Evolutionary conservation across 2,888 invertebrate species (phyloP), one percentile per base, ranked within the genome.

Genomic region (Sphaeridia pumilis): DNA sequence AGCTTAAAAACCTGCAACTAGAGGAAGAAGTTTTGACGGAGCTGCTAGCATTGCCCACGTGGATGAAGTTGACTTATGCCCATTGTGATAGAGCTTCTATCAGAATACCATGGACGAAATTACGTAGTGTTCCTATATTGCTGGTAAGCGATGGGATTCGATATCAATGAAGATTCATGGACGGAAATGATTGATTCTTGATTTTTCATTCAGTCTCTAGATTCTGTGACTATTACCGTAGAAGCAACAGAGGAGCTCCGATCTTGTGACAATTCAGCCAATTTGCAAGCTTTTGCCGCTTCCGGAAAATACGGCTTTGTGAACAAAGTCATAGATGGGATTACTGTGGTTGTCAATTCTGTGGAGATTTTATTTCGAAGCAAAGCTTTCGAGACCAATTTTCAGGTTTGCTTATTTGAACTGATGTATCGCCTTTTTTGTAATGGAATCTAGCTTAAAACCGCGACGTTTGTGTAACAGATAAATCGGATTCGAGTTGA

Each of bases 301-400:
- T 76, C 79, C 58, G 74, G 77, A 38, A 85, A 84, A 73, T 92
- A 92, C 68, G 83, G 87, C 66, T 89, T 86, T 71, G 84, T 85
- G 55, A 85, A 90, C 69, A 83, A 92, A 78, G 90, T 97, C 56
- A 88, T 97, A 67, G 98, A 98, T 75, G 97, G 97, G 55, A 94
- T 98, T 69, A 93, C 89, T 42, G 82, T 98, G 61, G 82, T 84
- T 69, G 90, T 98, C 62, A 97, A 97, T 72, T 87, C 87, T 53
- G 92, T 97, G 55, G 83, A 85, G 70, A 82, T 98, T 67, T 85
- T 86, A 67, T 95, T 98, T 74, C 84, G 81, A 66, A 94, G 95
- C 71, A 87, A 87, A 65, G 89, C 90, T 51, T 98, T 98, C 74
- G 84, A 86, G 66, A 93, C 95, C 57, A 87, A 89, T 67, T 85